Base-by-base conservation (phyloP, 2,113 vertebrate genomes). In the Dipodomys merriami region DNA sequence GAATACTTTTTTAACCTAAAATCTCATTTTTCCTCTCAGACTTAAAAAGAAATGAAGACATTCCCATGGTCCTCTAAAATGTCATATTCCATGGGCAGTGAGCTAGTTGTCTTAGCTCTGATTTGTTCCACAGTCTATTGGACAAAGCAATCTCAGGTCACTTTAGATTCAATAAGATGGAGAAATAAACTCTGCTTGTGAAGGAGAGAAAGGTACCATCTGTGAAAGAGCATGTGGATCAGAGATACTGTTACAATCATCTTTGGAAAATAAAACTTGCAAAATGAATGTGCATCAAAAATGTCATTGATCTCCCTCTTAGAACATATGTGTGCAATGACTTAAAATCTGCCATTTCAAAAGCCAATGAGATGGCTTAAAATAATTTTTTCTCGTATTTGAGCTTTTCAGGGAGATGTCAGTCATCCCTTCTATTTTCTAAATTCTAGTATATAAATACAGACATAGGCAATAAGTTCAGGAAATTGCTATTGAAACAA, bases 251-350 rank as follows among this genome's bases (percentile, higher is more conserved):
- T 77, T 69, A 74, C 11, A 91, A 60, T 53, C 13, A 84, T 84
- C n/a, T 60, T 73, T 67, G 72, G 44, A 78, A 68, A 91, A 86
- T 44, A 82, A 82, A 84, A 49, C 44, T 20, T 93, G 27, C 86
- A 81, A 81, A 81, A 87, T 30, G 46, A 96, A 69, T 2, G 57
- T 46, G 9, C 22, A 80, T 94, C 53, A 81, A 19, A 93, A 83
- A 46, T 22, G 57, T 86, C 39, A 83, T 80, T 77, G n/a, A 18
- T 79, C 67, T 65, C 60, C 74, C 77, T 65, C 20, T 86, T 78
- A 39, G 30, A 67, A 57, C 30, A 15, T 33, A 53, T 33, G 1
- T 27, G 18, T 57, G 29, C 2, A 72, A 10, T 74, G 69, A 82
- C 11, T 65, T 72, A 87, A 84, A 9, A 53, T 9, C n/a, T 79